phyloP scores from a whole-genome alignment of 2,797 vertebrate species.

The Propithecus deckenii region DNA sequence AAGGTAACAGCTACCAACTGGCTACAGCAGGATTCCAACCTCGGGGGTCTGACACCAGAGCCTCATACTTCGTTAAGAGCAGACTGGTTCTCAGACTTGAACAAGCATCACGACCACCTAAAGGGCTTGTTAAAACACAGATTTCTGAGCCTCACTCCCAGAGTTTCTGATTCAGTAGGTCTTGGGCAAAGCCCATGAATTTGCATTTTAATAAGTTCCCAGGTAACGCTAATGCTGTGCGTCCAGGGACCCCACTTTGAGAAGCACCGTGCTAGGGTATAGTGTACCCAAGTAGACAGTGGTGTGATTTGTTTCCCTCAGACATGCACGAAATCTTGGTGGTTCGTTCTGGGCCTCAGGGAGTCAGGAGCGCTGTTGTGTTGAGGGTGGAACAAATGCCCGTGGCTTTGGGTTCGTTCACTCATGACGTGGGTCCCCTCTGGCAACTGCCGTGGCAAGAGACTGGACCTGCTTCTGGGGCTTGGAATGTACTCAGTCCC shows the following conservation, averaged over 20 bases:
- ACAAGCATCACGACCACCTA: accelerated
- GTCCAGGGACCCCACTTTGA: neutral
- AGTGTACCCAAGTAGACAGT: neutral
- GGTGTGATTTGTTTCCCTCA: neutral
- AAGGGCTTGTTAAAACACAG: neutral
- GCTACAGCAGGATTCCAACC: neutral
- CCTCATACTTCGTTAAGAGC: neutral
- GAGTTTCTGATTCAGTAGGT: neutral
- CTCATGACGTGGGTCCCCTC: neutral
- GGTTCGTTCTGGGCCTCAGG: neutral
- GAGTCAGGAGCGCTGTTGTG: neutral
- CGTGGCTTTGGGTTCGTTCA: neutral
- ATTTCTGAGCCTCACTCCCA: neutral
- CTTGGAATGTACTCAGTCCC: neutral
- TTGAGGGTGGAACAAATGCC: neutral
- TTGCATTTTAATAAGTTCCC: neutral
- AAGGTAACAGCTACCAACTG: neutral
- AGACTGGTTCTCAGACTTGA: neutral
- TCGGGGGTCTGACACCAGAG: neutral
- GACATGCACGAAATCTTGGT: neutral
- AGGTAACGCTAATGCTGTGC: neutral
- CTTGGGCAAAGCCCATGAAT: neutral
- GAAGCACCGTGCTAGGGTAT: neutral
- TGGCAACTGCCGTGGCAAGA: neutral
- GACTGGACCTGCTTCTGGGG: neutral